phyloP scores from a whole-genome alignment of 2,797 vertebrate species.

The Galaxias olidus region DNA sequence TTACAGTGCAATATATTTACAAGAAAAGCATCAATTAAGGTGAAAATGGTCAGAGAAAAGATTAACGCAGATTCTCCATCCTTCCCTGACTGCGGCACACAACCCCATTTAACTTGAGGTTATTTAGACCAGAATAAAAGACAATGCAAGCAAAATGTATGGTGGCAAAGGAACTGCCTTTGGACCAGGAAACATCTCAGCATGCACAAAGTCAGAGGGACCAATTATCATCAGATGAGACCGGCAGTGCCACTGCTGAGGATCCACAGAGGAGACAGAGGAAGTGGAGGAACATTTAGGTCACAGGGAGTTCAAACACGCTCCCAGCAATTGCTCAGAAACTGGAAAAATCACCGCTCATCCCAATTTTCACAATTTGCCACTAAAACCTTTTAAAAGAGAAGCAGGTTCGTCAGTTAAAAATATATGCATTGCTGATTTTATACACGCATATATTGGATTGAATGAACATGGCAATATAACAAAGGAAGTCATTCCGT shows the following conservation, averaged over 20 bases:
- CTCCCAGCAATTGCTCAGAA: constrained; percentile 22
- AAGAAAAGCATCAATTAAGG: too few species aligned
- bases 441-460: too few species aligned
- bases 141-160: constrained; percentile 62
- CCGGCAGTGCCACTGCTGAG: constrained; percentile 30
- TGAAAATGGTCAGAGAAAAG: too few species aligned
- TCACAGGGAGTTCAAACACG: constrained; percentile 44
- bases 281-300: constrained; percentile 52
- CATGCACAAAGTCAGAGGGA: constrained; percentile 48
- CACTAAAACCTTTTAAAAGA: constrained; percentile 19
- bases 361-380: constrained; percentile 5
- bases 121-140: constrained; percentile 45
- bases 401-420: constrained; percentile 10
- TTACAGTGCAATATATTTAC: too few species aligned
- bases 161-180: constrained; percentile 55
- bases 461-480: too few species aligned
- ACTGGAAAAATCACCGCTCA: constrained; percentile 17
- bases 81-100: constrained; percentile 23
- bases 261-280: constrained; percentile 42
- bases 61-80: neutral
- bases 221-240: constrained; percentile 52
- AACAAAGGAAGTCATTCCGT: too few species aligned
- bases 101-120: constrained; percentile 39
- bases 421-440: constrained; percentile 5
- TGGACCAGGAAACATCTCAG: constrained; percentile 63